These are phyloP conservation scores for Eretmochelys imbricata DNA, from an alignment of 2,113 vertebrate genomes.

Conservation along the genomic window DNA sequence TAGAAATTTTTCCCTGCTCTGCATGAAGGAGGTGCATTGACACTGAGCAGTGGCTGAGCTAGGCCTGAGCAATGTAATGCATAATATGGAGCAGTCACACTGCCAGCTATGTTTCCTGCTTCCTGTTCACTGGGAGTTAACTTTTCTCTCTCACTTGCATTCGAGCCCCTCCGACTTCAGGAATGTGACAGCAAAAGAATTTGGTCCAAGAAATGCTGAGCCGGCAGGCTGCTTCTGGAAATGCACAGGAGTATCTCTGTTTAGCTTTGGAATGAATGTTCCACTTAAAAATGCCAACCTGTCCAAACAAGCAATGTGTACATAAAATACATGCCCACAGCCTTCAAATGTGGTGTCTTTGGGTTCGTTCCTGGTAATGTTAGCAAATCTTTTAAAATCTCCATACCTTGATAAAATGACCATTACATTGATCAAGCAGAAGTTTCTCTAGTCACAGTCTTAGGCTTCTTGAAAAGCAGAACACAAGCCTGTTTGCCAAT, in stretches of 20 bases:
- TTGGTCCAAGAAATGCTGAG: background rate
- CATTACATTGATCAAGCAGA: background rate
- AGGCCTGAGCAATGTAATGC: background rate
- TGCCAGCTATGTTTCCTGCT: background rate
- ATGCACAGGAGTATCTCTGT: background rate
- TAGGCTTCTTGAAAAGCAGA: background rate
- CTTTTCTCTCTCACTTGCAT: background rate
- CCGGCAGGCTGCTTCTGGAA: background rate
- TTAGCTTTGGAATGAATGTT: background rate
- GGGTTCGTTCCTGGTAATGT: background rate
- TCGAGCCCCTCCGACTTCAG: background rate
- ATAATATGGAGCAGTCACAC: background rate
- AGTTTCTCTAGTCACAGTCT: background rate
- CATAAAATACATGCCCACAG: background rate
- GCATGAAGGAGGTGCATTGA: background rate
- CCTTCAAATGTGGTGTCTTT: background rate
- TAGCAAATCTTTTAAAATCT: accelerated
- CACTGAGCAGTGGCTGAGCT: background rate
- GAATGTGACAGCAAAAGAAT: background rate
- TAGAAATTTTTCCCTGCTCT: background rate
- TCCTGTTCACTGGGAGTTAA: background rate
- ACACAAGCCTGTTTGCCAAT: background rate
- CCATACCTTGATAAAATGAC: background rate
- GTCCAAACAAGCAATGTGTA: background rate
- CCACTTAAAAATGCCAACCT: accelerated